A percentile compares a stretch with the other conserved stretches of the same genome.
Evolutionary conservation across 2,113 vertebrate species (phyloP).

Genomic region (Brevimyrus niger): DNA sequence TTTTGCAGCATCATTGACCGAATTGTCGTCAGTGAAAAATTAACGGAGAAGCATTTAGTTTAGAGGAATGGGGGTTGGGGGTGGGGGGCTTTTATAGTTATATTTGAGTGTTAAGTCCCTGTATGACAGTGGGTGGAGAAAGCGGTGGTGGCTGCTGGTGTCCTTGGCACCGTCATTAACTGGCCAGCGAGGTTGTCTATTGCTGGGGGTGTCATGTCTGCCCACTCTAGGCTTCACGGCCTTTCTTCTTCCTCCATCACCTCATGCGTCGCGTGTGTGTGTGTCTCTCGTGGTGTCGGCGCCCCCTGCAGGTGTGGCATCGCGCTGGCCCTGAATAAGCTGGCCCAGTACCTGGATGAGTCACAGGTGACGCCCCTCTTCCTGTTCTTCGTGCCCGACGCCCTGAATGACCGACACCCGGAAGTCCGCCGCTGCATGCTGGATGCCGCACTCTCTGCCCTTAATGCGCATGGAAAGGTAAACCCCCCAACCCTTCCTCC

Average conservation of each 20-base stretch:
- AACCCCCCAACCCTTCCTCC: not conserved
- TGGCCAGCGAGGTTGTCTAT: not conserved
- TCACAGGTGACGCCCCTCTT: conserved; percentile 92
- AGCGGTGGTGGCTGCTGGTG: not conserved
- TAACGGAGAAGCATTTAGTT: not conserved
- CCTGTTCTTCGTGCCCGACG: conserved; percentile 92
- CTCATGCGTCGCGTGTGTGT: not conserved
- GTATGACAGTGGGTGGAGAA: not conserved
- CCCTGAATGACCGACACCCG: conserved; percentile 86
- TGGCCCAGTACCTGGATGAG: conserved; percentile 81
- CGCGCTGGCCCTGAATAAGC: conserved; percentile 85
- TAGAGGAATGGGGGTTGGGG: no score
- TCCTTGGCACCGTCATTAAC: not conserved
- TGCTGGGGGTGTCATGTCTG: not conserved
- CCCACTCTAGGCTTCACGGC: not conserved
- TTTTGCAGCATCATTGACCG: not conserved
- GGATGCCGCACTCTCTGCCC: conserved; percentile 84
- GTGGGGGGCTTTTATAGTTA: not conserved
- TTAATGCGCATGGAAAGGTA: conserved; percentile 96
- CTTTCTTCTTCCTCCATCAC: not conserved
- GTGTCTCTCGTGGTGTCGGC: not conserved
- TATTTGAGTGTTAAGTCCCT: not conserved
- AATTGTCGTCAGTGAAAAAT: not conserved
- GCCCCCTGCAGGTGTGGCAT: conserved; percentile 77
- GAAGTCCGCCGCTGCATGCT: conserved; percentile 95